Conservation (phyloP, 2,113 vertebrate genomes). For the Orthonyx spaldingii region DNA sequence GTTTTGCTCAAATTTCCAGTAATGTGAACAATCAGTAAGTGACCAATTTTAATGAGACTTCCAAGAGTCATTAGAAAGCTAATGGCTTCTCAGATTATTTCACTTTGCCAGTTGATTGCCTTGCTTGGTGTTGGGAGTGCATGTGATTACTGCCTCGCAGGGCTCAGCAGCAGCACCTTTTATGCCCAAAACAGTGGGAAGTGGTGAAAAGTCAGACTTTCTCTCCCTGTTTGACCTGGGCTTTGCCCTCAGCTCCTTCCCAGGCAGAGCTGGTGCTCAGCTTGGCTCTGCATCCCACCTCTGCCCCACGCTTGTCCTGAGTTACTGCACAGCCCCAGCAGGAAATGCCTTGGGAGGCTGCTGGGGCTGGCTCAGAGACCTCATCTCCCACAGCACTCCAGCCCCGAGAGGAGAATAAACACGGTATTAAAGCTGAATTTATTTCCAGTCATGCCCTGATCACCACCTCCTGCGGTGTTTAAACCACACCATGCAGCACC, state of each 20-base stretch:
- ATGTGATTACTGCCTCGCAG: neutral
- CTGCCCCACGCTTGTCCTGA: neutral
- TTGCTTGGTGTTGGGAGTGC: neutral
- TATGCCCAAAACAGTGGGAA: neutral
- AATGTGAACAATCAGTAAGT: slow-evolving; percentile 10
- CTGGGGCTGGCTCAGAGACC: neutral
- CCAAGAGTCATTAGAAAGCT: slow-evolving; percentile 29
- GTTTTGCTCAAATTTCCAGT: neutral
- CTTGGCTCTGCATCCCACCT: neutral
- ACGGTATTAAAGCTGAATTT: neutral
- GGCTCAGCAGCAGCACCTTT: neutral
- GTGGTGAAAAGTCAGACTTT: neutral
- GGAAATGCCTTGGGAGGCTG: neutral
- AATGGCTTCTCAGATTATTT: slow-evolving; percentile 24
- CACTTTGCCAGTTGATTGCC: slow-evolving; percentile 18
- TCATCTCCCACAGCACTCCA: neutral
- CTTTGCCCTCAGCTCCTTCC: neutral
- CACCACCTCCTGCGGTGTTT: neutral
- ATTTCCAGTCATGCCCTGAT: neutral
- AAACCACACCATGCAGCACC: neutral
- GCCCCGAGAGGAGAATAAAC: neutral
- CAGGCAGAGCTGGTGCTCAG: neutral
- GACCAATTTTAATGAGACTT: slow-evolving; percentile 21
- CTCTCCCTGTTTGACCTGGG: neutral
- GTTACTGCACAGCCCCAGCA: too few relatives aligned